Evolutionary conservation across 2,113 vertebrate species (phyloP).

Genomic region (Eptesicus fuscus): DNA sequence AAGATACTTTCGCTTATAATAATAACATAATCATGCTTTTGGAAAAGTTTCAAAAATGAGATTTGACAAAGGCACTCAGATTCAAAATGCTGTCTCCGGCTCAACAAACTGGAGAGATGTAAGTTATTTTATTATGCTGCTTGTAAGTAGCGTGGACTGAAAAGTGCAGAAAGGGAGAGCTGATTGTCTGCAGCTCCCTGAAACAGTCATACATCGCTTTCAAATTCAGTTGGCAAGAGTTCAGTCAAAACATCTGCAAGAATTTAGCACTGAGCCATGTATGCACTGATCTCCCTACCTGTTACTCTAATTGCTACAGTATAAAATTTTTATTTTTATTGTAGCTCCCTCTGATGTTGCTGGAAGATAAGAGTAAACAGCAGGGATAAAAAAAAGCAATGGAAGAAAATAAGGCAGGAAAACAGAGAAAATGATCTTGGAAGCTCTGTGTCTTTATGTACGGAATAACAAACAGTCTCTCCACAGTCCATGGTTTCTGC

Average conservation of each 20-base stretch:
- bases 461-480: neutral
- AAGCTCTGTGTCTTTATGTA: neutral
- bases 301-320: constrained; percentile 68
- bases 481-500: neutral
- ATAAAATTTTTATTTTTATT: constrained; percentile 68
- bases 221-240: constrained; percentile 60
- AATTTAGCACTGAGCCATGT: constrained; percentile 60
- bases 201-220: constrained; percentile 41
- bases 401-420: neutral
- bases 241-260: constrained; percentile 70
- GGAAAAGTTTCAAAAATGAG: constrained; percentile 46
- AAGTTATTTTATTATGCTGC: constrained; percentile 22
- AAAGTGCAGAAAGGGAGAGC: constrained; percentile 9
- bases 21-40: constrained; percentile 27
- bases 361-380: constrained; percentile 46
- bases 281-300: constrained; percentile 66
- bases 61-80: constrained; percentile 1
- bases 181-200: constrained; percentile 36
- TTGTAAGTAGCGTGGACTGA: constrained; percentile 22
- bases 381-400: constrained; percentile 37
- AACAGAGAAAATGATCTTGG: neutral
- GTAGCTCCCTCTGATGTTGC: constrained; percentile 27
- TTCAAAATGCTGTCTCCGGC: neutral
- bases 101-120: neutral
- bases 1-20: constrained; percentile 38